Evolutionary conservation across 2,113 vertebrate genomes (phyloP), one percentile per base, ranked within the genome.

Genomic region (Leptobrachium ailaonicum): DNA sequence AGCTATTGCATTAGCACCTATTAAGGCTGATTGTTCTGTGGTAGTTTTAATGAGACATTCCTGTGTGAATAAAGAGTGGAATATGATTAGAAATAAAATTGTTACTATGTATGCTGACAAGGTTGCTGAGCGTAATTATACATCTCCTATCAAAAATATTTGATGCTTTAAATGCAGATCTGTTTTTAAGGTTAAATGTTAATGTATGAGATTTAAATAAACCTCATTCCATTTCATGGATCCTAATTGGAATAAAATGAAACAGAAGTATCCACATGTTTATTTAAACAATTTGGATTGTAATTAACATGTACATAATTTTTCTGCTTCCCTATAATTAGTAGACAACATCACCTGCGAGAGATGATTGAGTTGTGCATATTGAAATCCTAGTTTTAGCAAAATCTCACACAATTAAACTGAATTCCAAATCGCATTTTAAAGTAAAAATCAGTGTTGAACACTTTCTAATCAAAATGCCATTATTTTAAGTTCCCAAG

Each of bases 21-120:
- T 92, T 93, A 93, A 91, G 82, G 83, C 82, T 90, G 89, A 91
- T 92, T 92, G 88, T 92, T 93, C 85, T 90, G 63, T 86, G 77
- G 88, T 88, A 92, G 91, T 89, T 92, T 91, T 92, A 93, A 93
- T 92, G 83, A 92, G 90, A 91, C 72, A 88, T 90, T 90, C 83
- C 82, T 89, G 86, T 88, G 81, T 87, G 89, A 93, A 90, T 86
- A 88, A 92, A 91, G 72, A 79, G 87, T 86, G 87, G 88, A 90
- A 87, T 83, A 92, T 89, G 83, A 91, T 91, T 91, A 84, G 85
- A 83, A 91, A 87, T 89, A 86, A 92, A 91, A 87, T 90, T 92
- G 87, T 93, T 92, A 90, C 87, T 84, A 42, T 86, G 87, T 87
- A 83, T 82, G 82, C 89, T 92, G 90, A 92, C 89, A 92, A 85